These are phyloP conservation scores for Cosmopolites sordidus DNA, from an alignment of 2,888 invertebrate genomes.

Conservation along the genomic window DNA sequence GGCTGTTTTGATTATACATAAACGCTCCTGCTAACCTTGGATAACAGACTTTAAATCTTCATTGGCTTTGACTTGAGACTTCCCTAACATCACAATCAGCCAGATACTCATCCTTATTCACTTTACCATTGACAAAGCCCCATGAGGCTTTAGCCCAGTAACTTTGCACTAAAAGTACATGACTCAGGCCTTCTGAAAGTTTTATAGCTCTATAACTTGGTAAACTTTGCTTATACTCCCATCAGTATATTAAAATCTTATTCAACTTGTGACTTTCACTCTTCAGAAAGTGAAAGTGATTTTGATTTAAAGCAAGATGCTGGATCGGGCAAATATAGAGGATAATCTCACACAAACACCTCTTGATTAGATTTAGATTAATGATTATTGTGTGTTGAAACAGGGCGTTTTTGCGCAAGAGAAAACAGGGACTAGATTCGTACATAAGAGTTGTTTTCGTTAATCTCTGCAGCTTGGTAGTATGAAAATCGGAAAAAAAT, in stretches of 20 bases:
- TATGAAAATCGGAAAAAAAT: no score
- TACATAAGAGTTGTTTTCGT: no score
- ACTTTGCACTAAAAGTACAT: conserved; percentile 83
- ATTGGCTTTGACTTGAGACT: conserved; percentile 76
- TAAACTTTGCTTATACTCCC: conserved; percentile 90
- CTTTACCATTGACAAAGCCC: conserved; percentile 98
- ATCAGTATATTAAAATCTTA: conserved; percentile 82
- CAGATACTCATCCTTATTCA: conserved; percentile 92
- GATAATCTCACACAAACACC: no score
- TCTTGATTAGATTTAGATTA: no score
- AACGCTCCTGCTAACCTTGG: conserved; percentile 84
- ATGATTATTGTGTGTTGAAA: no score
- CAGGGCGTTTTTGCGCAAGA: no score
- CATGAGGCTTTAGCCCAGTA: conserved; percentile 88
- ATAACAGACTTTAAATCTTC: conserved; percentile 85
- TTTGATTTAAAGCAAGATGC: no score
- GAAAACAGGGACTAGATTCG: no score
- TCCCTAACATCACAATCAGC: conserved; percentile 91
- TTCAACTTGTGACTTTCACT: conserved; percentile 71
- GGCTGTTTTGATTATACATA: conserved; percentile 81
- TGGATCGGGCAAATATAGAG: no score
- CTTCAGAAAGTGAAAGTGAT: conserved; percentile 85
- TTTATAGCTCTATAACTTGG: conserved; percentile 97
- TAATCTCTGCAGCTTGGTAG: no score
- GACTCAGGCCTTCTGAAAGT: conserved; percentile 72